Base-by-base conservation (phyloP, 2,113 vertebrate species). In the Atherinomorus stipes region DNA sequence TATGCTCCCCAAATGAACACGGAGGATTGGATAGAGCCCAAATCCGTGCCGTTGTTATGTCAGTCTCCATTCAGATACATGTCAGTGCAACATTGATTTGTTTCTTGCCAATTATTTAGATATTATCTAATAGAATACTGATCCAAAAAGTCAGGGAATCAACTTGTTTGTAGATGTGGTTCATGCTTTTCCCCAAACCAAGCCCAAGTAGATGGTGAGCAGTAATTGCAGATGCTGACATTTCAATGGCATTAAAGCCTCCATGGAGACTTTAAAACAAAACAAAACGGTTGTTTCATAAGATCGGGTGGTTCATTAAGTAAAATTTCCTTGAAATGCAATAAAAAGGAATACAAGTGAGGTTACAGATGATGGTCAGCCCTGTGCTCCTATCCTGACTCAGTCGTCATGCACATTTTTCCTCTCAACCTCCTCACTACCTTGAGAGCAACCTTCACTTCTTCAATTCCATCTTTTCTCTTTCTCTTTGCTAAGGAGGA, bases 11-110 rank as follows among this genome's bases (percentile, higher is more conserved):
- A 72, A 22, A 25, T 79, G 44, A 64, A 70, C 23, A 71, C 63
- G 54, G 79, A 23, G 67, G 78, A 84, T 66, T 77, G 81, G 70
- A 66, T 73, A 40, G 31, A 58, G 70, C 53, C n/a, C 26, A 0
- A 19, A 8, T 44, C 15, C 53, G 15, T 82, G 68, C 64, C 7
- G 62, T 53, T 56, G 51, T 76, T 53, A 63, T 64, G 47, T 85
- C 45, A 56, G 38, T 13, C 56, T 71, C 38, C 23, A 71, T 75
- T 73, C 40, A 52, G 34, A 42, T 37, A 67, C 15, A 28, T n/a
- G 21, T 7, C 45, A 40, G 34, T 4, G 26, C 40, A 76, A 50
- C 58, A 54, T 25, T 7, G 26, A 21, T 26, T 19, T 42, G 12
- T 23, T 77, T 63, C 38, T 70, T 56, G 38, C 28, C 57, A 57